Evolutionary conservation across 2,888 invertebrate species (phyloP), one percentile per base, ranked within the genome.

Genomic region (Rhopalosiphum nymphaeae): DNA sequence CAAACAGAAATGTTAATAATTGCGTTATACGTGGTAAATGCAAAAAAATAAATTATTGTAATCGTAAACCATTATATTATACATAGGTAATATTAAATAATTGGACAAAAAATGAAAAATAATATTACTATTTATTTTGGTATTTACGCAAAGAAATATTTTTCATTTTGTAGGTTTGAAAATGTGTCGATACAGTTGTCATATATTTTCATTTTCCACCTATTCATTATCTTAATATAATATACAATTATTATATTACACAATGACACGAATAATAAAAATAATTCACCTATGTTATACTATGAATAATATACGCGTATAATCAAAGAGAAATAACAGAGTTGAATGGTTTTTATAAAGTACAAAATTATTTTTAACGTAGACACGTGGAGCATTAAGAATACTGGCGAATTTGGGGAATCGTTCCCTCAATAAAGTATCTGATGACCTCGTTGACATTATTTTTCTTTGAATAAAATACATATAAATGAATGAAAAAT

Each of bases 51-150:
- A 46, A 7, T 4, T 4, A 57, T 29, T n/a, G 21, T 89, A 46
- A 46, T n/a, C 61, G n/a, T 11, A 44, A n/a, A n/a, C 21, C n/a
- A 46, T 90, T n/a, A 49, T 29, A 25, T 42, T 42, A 21, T 67
- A 46, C 21, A 61, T 67, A n/a, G 21, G 36, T 36, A 9, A 46
- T 29, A 46, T n/a, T 46, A 90, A 90, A 61, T 90, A 46, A 67
- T 67, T 90, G 25, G n/a, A 46, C n/a, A n/a, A 46, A 25, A 90
- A 67, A 90, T 67, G 21, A 61, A 67, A 61, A 90, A 46, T 67
- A 61, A 89, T 89, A 36, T 36, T 36, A 67, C n/a, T 13, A 16
- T 67, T 67, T 53, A 5, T 53, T 53, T 53, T n/a, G 16, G 26
- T 56, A 57, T 57, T 89, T 89, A 44, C 16, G 42, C 57, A 29